A percentile compares a stretch with the other conserved stretches of the same genome.
Evolutionary conservation across 2,888 invertebrate species (phyloP).

Genomic region (Yponomeuta evonymella): DNA sequence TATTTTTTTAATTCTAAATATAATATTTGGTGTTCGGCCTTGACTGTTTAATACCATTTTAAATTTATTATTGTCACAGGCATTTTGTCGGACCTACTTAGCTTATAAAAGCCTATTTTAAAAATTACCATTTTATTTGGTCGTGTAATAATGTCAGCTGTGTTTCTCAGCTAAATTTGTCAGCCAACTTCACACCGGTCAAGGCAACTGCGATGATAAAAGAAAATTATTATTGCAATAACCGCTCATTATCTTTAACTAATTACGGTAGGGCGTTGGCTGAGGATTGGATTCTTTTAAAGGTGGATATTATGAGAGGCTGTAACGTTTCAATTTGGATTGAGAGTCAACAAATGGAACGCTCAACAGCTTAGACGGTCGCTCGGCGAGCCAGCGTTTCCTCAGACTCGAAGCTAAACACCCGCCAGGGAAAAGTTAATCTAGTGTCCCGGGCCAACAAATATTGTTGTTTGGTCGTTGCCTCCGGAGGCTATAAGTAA

Average conservation of each 20-base stretch:
- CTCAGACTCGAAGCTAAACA: constrained; percentile 37
- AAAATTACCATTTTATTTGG: too few relatives aligned
- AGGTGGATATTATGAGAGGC: background rate
- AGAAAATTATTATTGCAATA: background rate
- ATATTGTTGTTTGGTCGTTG: constrained; percentile 65
- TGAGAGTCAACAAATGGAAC: background rate
- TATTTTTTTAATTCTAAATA: too few relatives aligned
- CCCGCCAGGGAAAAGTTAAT: constrained; percentile 28
- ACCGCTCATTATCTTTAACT: background rate
- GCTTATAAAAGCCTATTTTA: too few relatives aligned
- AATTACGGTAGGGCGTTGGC: background rate
- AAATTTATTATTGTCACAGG: too few relatives aligned
- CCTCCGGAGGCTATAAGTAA: constrained; percentile 61
- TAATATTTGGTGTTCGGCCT: too few relatives aligned
- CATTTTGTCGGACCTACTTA: too few relatives aligned
- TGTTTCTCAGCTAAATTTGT: too few relatives aligned
- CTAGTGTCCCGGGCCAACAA: constrained; percentile 59
- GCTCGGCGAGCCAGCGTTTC: background rate
- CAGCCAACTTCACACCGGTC: too few relatives aligned
- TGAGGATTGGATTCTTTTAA: background rate
- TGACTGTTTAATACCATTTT: too few relatives aligned
- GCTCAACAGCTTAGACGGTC: background rate
- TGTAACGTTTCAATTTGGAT: background rate
- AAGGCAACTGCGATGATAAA: background rate
- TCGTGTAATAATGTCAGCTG: too few relatives aligned